Evolutionary conservation across 2,797 vertebrate species (phyloP).

Genomic region (Arctocebus calabarensis): DNA sequence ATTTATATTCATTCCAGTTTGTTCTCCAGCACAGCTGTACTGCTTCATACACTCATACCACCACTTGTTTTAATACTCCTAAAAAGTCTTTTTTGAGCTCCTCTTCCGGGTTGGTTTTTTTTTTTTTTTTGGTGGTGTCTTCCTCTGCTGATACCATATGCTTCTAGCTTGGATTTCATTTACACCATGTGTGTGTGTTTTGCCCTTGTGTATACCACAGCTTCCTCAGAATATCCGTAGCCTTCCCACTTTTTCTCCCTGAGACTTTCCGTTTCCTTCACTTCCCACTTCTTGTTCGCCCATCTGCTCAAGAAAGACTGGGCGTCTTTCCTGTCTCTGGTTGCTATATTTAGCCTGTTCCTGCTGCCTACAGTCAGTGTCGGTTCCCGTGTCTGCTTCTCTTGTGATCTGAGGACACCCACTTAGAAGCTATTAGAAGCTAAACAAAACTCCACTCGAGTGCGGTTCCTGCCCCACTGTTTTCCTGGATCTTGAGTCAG

Average conservation of each 20-base stretch:
- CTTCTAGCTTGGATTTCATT: slow-evolving; percentile 35
- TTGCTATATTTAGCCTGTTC: slow-evolving; percentile 39
- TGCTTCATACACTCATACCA: background rate
- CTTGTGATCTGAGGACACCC: slow-evolving; percentile 29
- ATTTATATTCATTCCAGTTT: background rate
- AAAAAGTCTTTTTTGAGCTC: background rate
- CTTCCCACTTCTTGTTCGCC: slow-evolving; percentile 72
- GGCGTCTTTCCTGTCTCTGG: slow-evolving; percentile 65
- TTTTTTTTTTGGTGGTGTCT: background rate
- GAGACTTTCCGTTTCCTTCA: slow-evolving; percentile 62
- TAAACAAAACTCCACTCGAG: background rate
- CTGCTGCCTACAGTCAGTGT: slow-evolving; percentile 42
- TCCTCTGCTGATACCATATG: slow-evolving; percentile 44
- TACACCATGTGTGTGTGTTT: slow-evolving; percentile 12
- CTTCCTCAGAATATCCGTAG: slow-evolving; percentile 60
- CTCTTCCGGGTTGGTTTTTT: background rate
- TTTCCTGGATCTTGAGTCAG: background rate
- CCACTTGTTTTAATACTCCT: background rate
- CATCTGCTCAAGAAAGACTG: slow-evolving; percentile 64
- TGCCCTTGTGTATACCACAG: slow-evolving; percentile 60
- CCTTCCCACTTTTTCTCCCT: slow-evolving; percentile 56
- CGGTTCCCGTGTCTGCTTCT: slow-evolving; percentile 19
- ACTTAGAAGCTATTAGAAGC: slow-evolving; percentile 1
- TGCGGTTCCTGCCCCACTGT: background rate
- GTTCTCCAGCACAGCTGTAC: background rate